phyloP scores from a whole-genome alignment of 1,140 invertebrate genomes.

The Drosophila parvula region DNA sequence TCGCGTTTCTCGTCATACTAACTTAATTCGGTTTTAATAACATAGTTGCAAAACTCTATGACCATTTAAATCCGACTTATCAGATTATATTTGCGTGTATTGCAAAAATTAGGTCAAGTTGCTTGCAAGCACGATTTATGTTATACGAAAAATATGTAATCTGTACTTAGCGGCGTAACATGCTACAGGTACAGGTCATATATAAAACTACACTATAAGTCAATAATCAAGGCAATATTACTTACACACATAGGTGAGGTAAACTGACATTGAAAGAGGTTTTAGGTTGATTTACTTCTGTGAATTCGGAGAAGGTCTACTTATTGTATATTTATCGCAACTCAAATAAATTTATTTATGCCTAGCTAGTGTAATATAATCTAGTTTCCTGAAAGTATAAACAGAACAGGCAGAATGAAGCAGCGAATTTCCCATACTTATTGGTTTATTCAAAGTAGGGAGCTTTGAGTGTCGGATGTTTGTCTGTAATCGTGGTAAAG shows the following conservation, averaged over 20 bases:
- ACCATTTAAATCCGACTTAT: constrained; percentile 2
- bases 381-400: neutral
- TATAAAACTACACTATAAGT: neutral
- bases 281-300: too few species aligned
- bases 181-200: neutral
- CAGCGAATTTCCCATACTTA: neutral
- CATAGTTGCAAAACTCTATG: constrained; percentile 9
- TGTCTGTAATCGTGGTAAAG: constrained; percentile 8
- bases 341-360: too few species aligned
- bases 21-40: constrained; percentile 7
- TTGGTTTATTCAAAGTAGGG: neutral
- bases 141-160: neutral
- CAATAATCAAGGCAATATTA: neutral
- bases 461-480: constrained; percentile 1
- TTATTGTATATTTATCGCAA: neutral
- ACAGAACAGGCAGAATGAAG: neutral
- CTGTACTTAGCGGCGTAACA: neutral
- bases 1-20: neutral
- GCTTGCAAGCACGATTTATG: neutral
- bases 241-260: neutral
- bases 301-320: neutral
- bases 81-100: constrained; percentile 11
- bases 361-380: neutral
- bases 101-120: constrained; percentile 9
- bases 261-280: too few species aligned